Base-by-base conservation (phyloP, 1,140 invertebrate species). In the Drosophila baimaii region DNA sequence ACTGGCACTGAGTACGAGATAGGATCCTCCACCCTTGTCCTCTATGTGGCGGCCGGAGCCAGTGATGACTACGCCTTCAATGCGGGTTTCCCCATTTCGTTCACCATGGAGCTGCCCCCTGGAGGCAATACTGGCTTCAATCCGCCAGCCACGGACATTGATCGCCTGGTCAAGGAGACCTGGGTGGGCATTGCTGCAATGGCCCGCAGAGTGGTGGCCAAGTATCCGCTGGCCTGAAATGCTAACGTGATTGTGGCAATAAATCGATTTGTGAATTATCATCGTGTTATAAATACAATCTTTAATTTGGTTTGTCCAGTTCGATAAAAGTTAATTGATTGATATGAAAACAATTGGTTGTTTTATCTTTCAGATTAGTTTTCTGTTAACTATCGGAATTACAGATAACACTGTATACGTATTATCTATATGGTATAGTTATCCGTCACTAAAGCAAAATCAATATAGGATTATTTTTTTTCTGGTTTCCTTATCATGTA, bases 21-120 rank as follows among this genome's bases (percentile, higher is more conserved):
- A 37, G 95, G 95, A 43, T 94, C 93, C 69, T 94, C 95, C 2
- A 94, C 95, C 3, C 90, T 92, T 3, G 90, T 94, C 8, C 88
- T 95, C 3, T 93, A 93, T 70, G 89, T 76, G 56, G 93, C 93
- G 0, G 92, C 93, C 29, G 93, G 93, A 1, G 94, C 94, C 12
- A 95, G 94, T 21, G 93, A 95, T 70, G 95, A 96, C 89, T 96
- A 94, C 93, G 95, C 95, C 2, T 93, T 94, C 35, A 92, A 93
- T 19, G 93, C 93, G 4, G 92, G 93, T 0, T 93, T 96, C 37
- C 93, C 94, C 33, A 94, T 95, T 54, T 93, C 95, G 1, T 96
- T 94, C 80, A 94, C 95, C 2, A 92, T 96, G 79, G 96, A 97
- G 91, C 91, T 96, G 21, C 93, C 95, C 0, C 95, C 94, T 15